Evolutionary conservation across 2,113 vertebrate species (phyloP).

Genomic region (Cryptomyrus ogoouensis): DNA sequence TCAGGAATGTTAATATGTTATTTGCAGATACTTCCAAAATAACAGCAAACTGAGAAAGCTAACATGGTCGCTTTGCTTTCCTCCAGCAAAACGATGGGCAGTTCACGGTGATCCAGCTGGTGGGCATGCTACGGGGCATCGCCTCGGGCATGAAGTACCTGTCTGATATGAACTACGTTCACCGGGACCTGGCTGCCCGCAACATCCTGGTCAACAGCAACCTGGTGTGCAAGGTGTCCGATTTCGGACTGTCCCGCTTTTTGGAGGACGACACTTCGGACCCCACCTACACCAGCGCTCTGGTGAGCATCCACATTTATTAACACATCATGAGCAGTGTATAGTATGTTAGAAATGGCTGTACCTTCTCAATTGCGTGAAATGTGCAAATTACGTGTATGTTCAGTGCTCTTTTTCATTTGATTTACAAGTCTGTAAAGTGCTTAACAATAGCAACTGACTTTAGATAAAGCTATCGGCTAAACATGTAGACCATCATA

Average conservation of each 20-base stretch:
- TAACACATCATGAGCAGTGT: not conserved
- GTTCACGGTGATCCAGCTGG: slow-evolving; percentile 96
- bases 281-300: slow-evolving; percentile 92
- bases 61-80: slow-evolving; percentile 7
- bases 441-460: not conserved
- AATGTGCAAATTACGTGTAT: not conserved
- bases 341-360: not conserved
- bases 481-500: not conserved
- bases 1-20: not conserved
- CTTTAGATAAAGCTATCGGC: not conserved
- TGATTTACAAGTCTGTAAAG: not conserved
- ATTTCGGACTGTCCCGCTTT: slow-evolving; percentile 94
- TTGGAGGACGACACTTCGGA: slow-evolving; percentile 95
- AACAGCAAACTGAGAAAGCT: not conserved
- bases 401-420: not conserved
- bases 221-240: slow-evolving; percentile 95
- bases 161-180: slow-evolving; percentile 96
- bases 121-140: slow-evolving; percentile 93
- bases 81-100: slow-evolving; percentile 92
- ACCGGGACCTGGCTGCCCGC: slow-evolving; percentile 88
- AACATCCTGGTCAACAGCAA: slow-evolving; percentile 99
- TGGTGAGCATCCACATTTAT: slow-evolving; percentile 63
- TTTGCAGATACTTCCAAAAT: not conserved
- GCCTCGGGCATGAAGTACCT: slow-evolving; percentile 97
- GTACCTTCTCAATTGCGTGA: not conserved